These are phyloP conservation scores for Gephyroberyx darwinii DNA, from an alignment of 2,797 vertebrate species.

Conservation along the genomic window DNA sequence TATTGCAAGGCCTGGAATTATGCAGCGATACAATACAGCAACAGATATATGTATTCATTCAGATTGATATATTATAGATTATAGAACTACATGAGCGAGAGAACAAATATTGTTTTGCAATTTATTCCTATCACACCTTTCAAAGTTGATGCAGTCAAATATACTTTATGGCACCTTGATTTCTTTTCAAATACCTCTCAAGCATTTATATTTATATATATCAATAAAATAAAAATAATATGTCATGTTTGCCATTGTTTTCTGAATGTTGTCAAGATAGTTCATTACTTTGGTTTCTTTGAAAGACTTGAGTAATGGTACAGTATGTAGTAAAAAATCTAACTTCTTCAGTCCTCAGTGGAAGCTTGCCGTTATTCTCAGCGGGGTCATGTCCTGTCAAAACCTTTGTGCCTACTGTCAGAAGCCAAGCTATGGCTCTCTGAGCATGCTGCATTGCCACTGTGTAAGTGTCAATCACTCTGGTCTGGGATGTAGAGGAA, in stretches of 20 bases:
- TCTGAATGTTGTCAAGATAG: background rate
- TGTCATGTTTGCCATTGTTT: no score
- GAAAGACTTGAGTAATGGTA: conserved; percentile 5
- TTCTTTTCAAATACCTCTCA: no score
- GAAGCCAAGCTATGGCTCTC: conserved; percentile 68
- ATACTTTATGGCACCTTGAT: background rate
- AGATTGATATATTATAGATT: no score
- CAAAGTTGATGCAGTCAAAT: conserved; percentile 6
- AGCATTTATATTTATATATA: no score
- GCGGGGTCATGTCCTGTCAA: conserved; percentile 67
- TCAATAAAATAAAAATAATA: background rate
- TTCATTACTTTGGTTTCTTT: conserved; percentile 7
- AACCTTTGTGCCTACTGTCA: conserved; percentile 72
- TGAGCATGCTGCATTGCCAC: conserved; percentile 70
- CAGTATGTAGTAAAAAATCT: conserved; percentile 4
- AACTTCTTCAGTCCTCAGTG: conserved; percentile 22
- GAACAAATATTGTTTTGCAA: no score
- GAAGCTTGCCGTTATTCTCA: conserved; percentile 49
- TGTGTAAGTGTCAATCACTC: conserved; percentile 77
- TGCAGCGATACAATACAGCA: conserved; percentile 35
- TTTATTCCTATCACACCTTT: background rate
- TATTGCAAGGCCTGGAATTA: conserved; percentile 33
- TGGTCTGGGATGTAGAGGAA: conserved; percentile 63
- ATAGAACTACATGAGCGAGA: no score
- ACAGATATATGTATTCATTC: background rate